Evolutionary conservation across 2,797 vertebrate genomes (phyloP), one percentile per base, ranked within the genome.

Genomic region (Stomatorhinus walkeri): DNA sequence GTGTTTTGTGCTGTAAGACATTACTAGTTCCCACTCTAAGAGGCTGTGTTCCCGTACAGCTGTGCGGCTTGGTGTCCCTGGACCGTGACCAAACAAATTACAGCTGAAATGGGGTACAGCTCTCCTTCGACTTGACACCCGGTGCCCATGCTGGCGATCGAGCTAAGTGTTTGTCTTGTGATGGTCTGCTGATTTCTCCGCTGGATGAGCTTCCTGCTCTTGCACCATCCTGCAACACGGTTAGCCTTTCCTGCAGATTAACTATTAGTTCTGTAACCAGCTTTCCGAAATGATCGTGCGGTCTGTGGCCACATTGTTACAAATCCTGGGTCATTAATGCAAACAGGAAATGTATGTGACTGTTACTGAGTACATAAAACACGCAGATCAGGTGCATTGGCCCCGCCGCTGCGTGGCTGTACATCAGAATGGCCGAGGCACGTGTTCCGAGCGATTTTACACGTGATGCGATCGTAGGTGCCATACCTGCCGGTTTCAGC

Each of bases 71-170:
- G 6, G 8, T 22, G 40, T 43, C n/a, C 40, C 76, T 81, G 76
- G 76, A 81, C 76, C 76, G 4, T 81, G 76, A 81, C 76, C 76
- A 81, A 81, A 81, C 76, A 81, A 81, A 81, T 81, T 46, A 81
- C 76, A 46, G 76, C 40, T 43, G 76, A 81, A 81, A 46, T 32
- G 16, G 40, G 76, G 76, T 8, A 43, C 36, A n/a, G 40, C 76
- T 79, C 72, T 43, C 36, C 76, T 81, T 46, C 40, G 40, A 81
- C 76, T 81, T 81, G 76, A 81, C 76, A 81, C 76, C 14, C 76
- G 6, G 40, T 46, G 40, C 40, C 84, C 32, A 14, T 24, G 28
- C 48, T 52, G 51, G 14, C 51, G 12, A 85, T 54, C 28, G 28
- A 85, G 84, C 49, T 85, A 52, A 51, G 84, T 85, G 84, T 32